A percentile compares a stretch with the other conserved stretches of the same genome.
phyloP scores from a whole-genome alignment of 2,888 invertebrate species.

The Hirtodrosophila confusa region DNA sequence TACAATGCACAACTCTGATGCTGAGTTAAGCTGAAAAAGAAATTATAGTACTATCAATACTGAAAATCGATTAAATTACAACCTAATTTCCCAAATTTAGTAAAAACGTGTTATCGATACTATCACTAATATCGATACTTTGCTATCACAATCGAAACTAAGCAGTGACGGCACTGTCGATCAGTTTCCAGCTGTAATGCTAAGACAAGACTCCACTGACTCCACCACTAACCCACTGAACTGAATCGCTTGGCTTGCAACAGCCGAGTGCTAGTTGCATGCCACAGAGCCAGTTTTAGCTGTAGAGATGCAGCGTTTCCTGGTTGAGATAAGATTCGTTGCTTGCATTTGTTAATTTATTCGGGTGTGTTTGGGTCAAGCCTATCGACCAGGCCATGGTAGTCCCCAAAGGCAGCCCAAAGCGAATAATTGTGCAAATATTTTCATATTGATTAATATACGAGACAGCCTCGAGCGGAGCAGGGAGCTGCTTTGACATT shows the following conservation, averaged over 20 bases:
- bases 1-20: too few species aligned
- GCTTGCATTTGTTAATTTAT: conserved; percentile 30
- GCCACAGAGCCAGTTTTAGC: conserved; percentile 35
- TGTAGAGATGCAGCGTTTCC: conserved; percentile 66
- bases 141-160: too few species aligned
- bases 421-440: conserved; percentile 50
- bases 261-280: conserved; percentile 17
- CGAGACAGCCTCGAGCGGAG: not conserved
- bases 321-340: conserved; percentile 74
- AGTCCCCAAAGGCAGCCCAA: conserved; percentile 7
- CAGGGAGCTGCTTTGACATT: conserved; percentile 37
- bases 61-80: too few species aligned
- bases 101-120: too few species aligned
- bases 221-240: conserved; percentile 65
- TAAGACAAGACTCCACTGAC: not conserved
- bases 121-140: too few species aligned
- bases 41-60: too few species aligned
- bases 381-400: conserved; percentile 23
- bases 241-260: conserved; percentile 47
- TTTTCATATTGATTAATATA: conserved; percentile 46
- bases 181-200: too few species aligned
- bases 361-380: conserved; percentile 57
- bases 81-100: too few species aligned
- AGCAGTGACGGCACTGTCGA: too few species aligned
- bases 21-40: too few species aligned